A percentile compares a stretch with the other conserved stretches of the same genome.
These are phyloP conservation scores for Eunapius fragilis DNA, from an alignment of 37 sponge, comb jelly and placozoan species.

Conservation along the genomic window DNA sequence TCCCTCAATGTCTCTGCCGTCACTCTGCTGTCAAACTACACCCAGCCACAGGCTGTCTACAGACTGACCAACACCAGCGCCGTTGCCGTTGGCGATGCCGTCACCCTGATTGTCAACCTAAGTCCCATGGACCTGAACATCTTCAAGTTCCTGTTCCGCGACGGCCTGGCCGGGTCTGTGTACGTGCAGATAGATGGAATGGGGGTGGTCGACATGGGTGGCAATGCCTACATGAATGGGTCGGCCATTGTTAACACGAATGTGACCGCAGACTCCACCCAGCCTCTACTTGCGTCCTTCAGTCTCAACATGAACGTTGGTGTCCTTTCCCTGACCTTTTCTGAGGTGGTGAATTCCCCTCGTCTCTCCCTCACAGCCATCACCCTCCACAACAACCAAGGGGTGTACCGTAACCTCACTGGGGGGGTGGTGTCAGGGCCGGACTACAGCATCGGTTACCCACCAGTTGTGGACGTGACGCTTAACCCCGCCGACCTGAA, in stretches of 20 bases:
- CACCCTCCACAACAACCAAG: constrained; percentile 27
- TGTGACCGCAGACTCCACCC: constrained; percentile 21
- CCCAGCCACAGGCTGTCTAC: constrained; percentile 10
- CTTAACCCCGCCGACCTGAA: constrained; percentile 68
- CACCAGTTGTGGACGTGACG: constrained; percentile 65
- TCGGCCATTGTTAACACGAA: constrained; percentile 2
- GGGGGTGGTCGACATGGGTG: constrained; percentile 79
- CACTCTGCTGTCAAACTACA: constrained; percentile 37
- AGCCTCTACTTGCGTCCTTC: constrained; percentile 47
- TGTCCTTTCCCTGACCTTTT: constrained; percentile 69
- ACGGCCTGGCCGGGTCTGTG: constrained; percentile 38
- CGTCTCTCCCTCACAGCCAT: constrained; percentile 60
- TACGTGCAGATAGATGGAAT: constrained; percentile 34
- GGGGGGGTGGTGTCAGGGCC: constrained; percentile 69
- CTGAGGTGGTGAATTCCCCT: constrained; percentile 73
- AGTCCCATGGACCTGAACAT: constrained; percentile 71
- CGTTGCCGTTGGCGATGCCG: constrained; percentile 1
- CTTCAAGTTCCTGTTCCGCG: constrained; percentile 61
- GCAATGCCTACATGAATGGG: constrained; percentile 40
- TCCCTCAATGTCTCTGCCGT: constrained; percentile 54
- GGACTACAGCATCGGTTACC: constrained; percentile 66
- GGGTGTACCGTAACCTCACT: constrained; percentile 10
- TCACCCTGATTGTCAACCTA: constrained; percentile 41
- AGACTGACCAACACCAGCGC: constrained; percentile 47
- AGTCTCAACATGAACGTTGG: constrained; percentile 63